These are phyloP conservation scores for Odontocolon sp. DNA, from an alignment of 2,888 invertebrate genomes.

Conservation along the genomic window DNA sequence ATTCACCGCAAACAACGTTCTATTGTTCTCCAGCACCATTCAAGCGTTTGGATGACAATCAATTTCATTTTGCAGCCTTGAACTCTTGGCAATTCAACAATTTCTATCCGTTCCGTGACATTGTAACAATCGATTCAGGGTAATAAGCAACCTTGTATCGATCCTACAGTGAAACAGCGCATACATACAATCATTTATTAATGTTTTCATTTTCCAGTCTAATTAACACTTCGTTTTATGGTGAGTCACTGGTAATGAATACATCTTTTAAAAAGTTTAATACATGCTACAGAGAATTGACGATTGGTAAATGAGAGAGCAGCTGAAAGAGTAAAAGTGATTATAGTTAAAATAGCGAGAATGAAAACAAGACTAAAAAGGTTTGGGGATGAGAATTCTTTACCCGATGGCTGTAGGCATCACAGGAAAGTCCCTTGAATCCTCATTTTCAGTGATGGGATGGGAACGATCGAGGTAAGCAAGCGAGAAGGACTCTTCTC, in stretches of 20 bases:
- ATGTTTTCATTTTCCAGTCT: not conserved
- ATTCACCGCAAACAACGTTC: conserved; percentile 22
- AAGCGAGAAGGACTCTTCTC: conserved; percentile 10
- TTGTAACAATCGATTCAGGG: conserved; percentile 55
- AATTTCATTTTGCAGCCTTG: conserved; percentile 32
- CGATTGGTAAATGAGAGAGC: not conserved
- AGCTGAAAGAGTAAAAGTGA: not conserved
- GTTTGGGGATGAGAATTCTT: not conserved
- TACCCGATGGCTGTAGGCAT: conserved; percentile 14
- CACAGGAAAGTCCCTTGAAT: not conserved
- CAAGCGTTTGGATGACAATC: conserved; percentile 24
- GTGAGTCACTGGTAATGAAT: not conserved
- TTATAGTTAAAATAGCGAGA: conserved; percentile 27
- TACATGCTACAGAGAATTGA: not conserved
- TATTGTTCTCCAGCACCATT: conserved; percentile 5
- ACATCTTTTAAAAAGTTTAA: not conserved
- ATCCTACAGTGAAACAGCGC: conserved; percentile 3
- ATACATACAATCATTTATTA: not conserved
- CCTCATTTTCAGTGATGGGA: conserved; percentile 28
- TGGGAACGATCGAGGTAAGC: conserved; percentile 25
- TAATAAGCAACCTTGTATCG: conserved; percentile 54
- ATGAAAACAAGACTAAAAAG: not conserved
- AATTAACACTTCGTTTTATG: not conserved
- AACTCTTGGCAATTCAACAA: conserved; percentile 56
- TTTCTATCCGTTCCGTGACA: conserved; percentile 41